These are phyloP conservation scores for Sebastes umbrosus DNA, from an alignment of 2,797 vertebrate genomes.

Conservation along the genomic window DNA sequence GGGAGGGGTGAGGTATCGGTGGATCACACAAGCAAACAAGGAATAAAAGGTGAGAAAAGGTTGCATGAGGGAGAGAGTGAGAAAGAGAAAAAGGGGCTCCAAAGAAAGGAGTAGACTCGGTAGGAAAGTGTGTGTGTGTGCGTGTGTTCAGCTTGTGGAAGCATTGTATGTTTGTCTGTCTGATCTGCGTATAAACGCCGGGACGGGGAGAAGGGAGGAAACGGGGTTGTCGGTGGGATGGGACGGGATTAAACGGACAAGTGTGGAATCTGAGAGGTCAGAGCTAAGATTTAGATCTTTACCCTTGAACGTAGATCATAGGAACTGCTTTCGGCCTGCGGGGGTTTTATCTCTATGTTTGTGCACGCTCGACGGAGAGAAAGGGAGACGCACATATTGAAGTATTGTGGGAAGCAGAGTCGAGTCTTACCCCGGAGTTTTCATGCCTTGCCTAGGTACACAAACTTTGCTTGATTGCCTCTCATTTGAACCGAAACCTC, in stretches of 20 bases:
- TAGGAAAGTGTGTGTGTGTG: not conserved
- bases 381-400: constrained; percentile 30
- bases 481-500: constrained; percentile 63
- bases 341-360: constrained; percentile 22
- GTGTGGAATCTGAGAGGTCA: constrained; percentile 66
- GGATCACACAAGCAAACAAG: constrained; percentile 40
- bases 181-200: constrained; percentile 52
- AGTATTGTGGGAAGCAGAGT: constrained; percentile 60
- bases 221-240: constrained; percentile 55
- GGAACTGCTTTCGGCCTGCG: constrained; percentile 13
- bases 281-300: constrained; percentile 50
- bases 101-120: not conserved
- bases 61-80: constrained; percentile 21
- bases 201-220: constrained; percentile 55
- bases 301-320: constrained; percentile 52
- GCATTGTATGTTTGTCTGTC: constrained; percentile 70
- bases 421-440: constrained; percentile 31
- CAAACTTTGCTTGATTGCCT: constrained; percentile 76
- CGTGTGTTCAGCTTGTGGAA: constrained; percentile 37
- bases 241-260: constrained; percentile 61
- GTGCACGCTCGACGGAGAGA: not conserved
- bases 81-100: not conserved
- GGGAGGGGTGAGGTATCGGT: constrained; percentile 16
- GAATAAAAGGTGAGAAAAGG: constrained; percentile 43
- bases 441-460: constrained; percentile 70